Base-by-base conservation (phyloP, 2,113 vertebrate genomes). In the Larimichthys crocea region DNA sequence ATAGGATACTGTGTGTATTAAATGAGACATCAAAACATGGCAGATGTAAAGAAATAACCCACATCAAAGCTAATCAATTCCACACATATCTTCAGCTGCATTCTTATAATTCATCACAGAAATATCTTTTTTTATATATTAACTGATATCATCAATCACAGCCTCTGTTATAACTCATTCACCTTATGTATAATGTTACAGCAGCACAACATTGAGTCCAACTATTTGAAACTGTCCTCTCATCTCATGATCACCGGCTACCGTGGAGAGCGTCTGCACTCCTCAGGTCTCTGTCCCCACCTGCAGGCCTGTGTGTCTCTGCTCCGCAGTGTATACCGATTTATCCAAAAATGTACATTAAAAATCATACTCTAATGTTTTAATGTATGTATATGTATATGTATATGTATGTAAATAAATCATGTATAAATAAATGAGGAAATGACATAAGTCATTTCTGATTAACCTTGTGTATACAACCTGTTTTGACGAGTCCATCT, bases 281-380 rank as follows among this genome's bases (percentile, higher is more conserved):
- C 46, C 65, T 55, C 31, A 20, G 80, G 79, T 80, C 91, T 92
- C 70, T 92, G 91, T 87, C 91, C 79, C 91, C 89, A 65, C 75
- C 91, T 91, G 83, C 77, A 88, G 91, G 52, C 31, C 22, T 19
- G 42, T 56, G 24, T 59, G 10, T n/a, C 44, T 0, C 52, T 52
- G 52, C 17, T 31, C 60, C 31, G 17, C 40, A 42, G 3, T 59
- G 19, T 1, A 40, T 17, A 64, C 11, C 19, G 7, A 55, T 12
- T 14, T 0, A 24, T 24, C 5, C 6, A 29, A 2, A 59, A 15
- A 49, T 22, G 2, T 22, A n/a, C 10, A 20, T 26, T 15, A 15
- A 12, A 24, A 44, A 44, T 65, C 16, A 42, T n/a, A 5, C 20
- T 15, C 20, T n/a, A 24, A 16, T 60, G 20, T 61, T 12, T 10